phyloP scores from a whole-genome alignment of 2,888 invertebrate genomes.

The Amorpha juglandis region DNA sequence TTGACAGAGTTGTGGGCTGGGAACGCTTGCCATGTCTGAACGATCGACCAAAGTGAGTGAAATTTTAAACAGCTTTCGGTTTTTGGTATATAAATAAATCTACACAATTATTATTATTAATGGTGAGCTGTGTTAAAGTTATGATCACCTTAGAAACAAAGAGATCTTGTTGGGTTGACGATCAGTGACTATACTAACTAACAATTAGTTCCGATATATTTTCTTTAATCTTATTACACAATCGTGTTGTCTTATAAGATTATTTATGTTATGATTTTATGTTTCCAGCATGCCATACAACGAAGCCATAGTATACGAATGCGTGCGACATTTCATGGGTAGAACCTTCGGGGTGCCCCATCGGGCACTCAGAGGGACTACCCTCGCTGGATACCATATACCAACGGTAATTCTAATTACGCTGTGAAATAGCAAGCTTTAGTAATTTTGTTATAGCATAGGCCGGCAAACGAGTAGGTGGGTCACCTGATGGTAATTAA shows the following conservation, averaged over 20 bases:
- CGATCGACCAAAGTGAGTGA: constrained; percentile 86
- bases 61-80: neutral
- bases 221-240: too few relatives aligned
- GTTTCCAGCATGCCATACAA: constrained; percentile 89
- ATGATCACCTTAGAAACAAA: too few relatives aligned
- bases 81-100: too few relatives aligned
- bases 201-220: too few relatives aligned
- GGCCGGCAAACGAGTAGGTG: too few relatives aligned
- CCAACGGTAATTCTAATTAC: constrained; percentile 86
- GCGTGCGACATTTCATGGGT: constrained; percentile 91
- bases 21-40: constrained; percentile 87
- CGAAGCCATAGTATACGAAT: constrained; percentile 90
- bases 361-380: constrained; percentile 89
- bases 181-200: too few relatives aligned
- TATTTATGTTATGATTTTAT: neutral
- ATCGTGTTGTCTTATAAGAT: neutral
- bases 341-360: constrained; percentile 92
- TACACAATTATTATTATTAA: too few relatives aligned
- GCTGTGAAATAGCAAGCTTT: too few relatives aligned
- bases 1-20: constrained; percentile 89
- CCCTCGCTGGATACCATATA: constrained; percentile 88
- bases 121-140: too few relatives aligned
- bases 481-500: too few relatives aligned
- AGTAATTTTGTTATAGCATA: too few relatives aligned
- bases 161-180: too few relatives aligned